A percentile compares a stretch with the other conserved stretches of the same genome.
Evolutionary conservation across 2,797 vertebrate species (phyloP).

Genomic region (Sardinella longiceps): DNA sequence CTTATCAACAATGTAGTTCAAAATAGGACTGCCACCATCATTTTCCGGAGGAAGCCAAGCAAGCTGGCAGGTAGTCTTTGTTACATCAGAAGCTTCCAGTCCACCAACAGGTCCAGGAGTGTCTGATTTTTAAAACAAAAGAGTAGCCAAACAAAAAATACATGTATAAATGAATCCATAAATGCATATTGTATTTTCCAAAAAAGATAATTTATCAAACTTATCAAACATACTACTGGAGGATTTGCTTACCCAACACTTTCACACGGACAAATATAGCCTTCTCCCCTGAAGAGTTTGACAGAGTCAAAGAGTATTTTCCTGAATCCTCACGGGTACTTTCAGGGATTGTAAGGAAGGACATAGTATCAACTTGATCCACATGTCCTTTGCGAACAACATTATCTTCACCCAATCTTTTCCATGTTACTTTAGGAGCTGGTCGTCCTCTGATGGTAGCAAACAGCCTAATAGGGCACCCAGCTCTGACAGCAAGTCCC

Average conservation of each 20-base stretch:
- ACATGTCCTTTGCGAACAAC: slow-evolving; percentile 93
- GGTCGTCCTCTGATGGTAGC: slow-evolving; percentile 94
- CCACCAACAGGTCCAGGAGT: slow-evolving; percentile 96
- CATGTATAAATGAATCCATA: not conserved
- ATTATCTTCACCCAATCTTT: slow-evolving; percentile 91
- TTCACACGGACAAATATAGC: slow-evolving; percentile 95
- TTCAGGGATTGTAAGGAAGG: slow-evolving; percentile 95
- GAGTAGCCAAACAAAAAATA: not conserved
- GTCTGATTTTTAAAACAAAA: slow-evolving; percentile 73
- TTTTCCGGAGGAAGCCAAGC: slow-evolving; percentile 97
- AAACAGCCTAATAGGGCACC: slow-evolving; percentile 96
- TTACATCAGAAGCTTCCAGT: slow-evolving; percentile 85
- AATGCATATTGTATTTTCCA: not conserved
- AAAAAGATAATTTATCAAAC: not conserved
- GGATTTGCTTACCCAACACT: slow-evolving; percentile 85
- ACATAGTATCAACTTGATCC: slow-evolving; percentile 96
- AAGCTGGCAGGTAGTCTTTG: slow-evolving; percentile 91
- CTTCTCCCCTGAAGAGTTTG: slow-evolving; percentile 95
- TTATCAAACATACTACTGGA: not conserved
- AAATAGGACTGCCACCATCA: slow-evolving; percentile 92
- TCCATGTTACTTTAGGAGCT: slow-evolving; percentile 95
- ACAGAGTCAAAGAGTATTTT: slow-evolving; percentile 91
- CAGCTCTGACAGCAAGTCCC: slow-evolving; percentile 89
- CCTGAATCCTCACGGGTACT: slow-evolving; percentile 98
- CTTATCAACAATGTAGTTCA: slow-evolving; percentile 93